Evolutionary conservation across 2,113 vertebrate genomes (phyloP).

Genomic region (Melanerpes formicivorus): DNA sequence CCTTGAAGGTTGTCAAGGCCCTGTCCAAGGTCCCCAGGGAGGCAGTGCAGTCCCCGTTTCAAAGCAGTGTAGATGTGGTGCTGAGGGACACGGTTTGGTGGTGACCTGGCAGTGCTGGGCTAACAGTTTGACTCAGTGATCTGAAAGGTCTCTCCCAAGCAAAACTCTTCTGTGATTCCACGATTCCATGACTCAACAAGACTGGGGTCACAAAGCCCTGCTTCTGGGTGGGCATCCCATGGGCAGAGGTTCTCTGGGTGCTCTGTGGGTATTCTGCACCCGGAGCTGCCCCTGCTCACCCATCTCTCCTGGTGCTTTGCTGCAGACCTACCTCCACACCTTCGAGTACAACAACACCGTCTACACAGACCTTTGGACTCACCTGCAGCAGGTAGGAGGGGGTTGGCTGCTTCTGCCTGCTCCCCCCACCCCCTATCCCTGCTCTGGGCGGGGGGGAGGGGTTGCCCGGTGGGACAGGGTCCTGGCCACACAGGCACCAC

Average conservation of each 20-base stretch:
- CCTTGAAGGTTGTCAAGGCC: too few relatives aligned
- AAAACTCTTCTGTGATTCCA: not conserved
- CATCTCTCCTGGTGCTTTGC: not conserved
- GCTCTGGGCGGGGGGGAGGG: too few relatives aligned
- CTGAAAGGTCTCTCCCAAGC: not conserved
- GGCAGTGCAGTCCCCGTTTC: not conserved
- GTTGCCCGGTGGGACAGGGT: accelerated
- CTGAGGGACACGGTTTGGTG: not conserved
- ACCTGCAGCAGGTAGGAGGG: conserved; percentile 82
- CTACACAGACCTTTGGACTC: conserved; percentile 85
- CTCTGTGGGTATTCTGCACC: not conserved
- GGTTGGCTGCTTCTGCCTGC: not conserved
- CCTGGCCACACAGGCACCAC: accelerated
- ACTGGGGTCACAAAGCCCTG: not conserved
- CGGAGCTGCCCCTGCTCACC: not conserved
- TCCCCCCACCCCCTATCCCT: accelerated
- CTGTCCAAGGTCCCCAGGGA: too few relatives aligned
- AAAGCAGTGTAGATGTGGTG: not conserved
- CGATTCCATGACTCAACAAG: conserved; percentile 60
- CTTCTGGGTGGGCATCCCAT: not conserved
- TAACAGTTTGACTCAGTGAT: not conserved
- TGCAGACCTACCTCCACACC: conserved; percentile 83
- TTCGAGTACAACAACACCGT: conserved; percentile 83
- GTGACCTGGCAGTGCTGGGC: too few relatives aligned
- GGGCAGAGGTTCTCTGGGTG: accelerated